These are phyloP conservation scores for Apogon talboti DNA, from an alignment of 2,797 vertebrate species.

Conservation along the genomic window DNA sequence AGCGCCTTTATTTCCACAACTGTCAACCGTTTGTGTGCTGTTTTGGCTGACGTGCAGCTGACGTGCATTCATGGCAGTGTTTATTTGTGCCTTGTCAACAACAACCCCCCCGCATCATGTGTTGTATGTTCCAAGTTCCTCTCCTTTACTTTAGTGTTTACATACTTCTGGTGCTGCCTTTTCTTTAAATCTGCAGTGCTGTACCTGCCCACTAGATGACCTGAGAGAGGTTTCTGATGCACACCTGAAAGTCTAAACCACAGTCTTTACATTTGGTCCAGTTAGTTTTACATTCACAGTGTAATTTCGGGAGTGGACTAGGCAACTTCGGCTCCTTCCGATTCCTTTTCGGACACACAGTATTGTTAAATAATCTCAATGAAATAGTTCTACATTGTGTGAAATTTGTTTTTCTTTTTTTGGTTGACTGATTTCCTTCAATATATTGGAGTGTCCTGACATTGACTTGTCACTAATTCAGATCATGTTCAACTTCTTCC, in stretches of 20 bases:
- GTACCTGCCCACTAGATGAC: slow-evolving; percentile 50
- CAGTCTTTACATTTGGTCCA: background rate
- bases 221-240: slow-evolving; percentile 33
- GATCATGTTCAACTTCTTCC: too few species aligned
- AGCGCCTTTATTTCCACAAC: slow-evolving; percentile 50
- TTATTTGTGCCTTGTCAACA: slow-evolving; percentile 63
- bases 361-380: too few species aligned
- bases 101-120: slow-evolving; percentile 26
- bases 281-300: too few species aligned
- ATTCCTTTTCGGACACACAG: too few species aligned
- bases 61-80: slow-evolving; percentile 29
- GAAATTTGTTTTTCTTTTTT: too few species aligned
- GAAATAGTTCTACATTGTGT: too few species aligned
- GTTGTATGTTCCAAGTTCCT: slow-evolving; percentile 1
- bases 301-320: too few species aligned
- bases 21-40: slow-evolving; percentile 48
- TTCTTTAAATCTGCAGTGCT: slow-evolving; percentile 27
- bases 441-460: too few species aligned
- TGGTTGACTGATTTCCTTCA: too few species aligned
- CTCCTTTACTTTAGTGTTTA: background rate
- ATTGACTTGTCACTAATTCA: too few species aligned
- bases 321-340: too few species aligned
- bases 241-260: slow-evolving; percentile 6
- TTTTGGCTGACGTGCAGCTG: slow-evolving; percentile 33
- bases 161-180: background rate